Conservation (phyloP, 2,888 invertebrate genomes). For the Opisthograptis luteolata region DNA sequence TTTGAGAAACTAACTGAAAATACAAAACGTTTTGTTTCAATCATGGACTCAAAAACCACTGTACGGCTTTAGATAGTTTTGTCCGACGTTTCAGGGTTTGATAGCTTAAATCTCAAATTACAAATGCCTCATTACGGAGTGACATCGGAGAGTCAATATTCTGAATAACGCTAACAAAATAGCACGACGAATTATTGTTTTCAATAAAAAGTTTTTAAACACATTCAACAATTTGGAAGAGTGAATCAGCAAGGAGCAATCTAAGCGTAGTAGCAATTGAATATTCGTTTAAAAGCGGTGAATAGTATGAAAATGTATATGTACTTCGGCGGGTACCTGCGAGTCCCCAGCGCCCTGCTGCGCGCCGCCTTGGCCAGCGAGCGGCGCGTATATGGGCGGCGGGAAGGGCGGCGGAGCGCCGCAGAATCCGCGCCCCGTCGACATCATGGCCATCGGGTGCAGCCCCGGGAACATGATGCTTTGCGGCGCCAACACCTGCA, state of each 20-base stretch:
- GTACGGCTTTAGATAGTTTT: too few relatives aligned
- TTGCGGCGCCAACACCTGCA: conserved; percentile 91
- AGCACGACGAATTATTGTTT: too few relatives aligned
- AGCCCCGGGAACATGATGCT: conserved; percentile 97
- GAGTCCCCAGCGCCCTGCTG: conserved; percentile 86
- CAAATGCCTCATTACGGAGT: too few relatives aligned
- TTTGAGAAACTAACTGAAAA: too few relatives aligned
- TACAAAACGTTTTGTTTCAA: too few relatives aligned
- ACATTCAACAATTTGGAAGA: neutral
- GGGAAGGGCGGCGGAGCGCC: conserved; percentile 82
- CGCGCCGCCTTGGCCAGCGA: conserved; percentile 78
- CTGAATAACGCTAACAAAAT: too few relatives aligned
- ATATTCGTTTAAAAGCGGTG: conserved; percentile 13
- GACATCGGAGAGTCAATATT: too few relatives aligned
- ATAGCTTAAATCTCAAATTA: too few relatives aligned
- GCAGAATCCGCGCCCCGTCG: conserved; percentile 87
- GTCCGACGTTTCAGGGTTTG: too few relatives aligned
- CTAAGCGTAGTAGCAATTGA: conserved; percentile 14
- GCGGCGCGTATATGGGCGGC: conserved; percentile 79
- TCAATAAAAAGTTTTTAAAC: neutral
- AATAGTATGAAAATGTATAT: conserved; percentile 27
- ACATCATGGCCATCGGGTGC: conserved; percentile 98
- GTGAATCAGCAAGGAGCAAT: conserved; percentile 15
- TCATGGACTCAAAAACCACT: too few relatives aligned
- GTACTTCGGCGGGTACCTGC: conserved; percentile 56